Percentiles rank a stretch among this genome's conserved stretches.
Evolutionary conservation across 1,140 invertebrate genomes (phyloP).

Genomic region (Pissodes strobi): DNA sequence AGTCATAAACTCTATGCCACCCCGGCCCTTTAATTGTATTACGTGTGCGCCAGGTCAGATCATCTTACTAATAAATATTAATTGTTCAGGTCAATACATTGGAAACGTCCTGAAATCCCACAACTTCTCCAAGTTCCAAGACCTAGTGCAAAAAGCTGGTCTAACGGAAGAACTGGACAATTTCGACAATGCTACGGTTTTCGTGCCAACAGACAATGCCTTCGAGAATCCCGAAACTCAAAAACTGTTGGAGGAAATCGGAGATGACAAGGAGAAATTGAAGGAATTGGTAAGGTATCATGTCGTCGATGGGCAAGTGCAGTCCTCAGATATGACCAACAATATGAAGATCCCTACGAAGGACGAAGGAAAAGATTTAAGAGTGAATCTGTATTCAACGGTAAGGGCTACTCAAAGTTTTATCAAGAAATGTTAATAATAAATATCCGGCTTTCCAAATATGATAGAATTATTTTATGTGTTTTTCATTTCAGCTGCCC

Average conservation of each 20-base stretch:
- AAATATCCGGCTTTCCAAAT: background rate
- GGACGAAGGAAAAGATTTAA: conserved; percentile 55
- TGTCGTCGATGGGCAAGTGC: conserved; percentile 58
- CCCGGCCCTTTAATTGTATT: no score
- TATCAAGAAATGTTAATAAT: background rate
- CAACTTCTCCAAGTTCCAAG: conserved; percentile 59
- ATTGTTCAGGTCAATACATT: conserved; percentile 58
- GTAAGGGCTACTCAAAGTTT: conserved; percentile 44
- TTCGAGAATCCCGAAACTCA: conserved; percentile 57
- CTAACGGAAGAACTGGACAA: conserved; percentile 62
- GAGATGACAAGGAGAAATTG: conserved; percentile 57
- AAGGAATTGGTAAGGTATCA: conserved; percentile 64
- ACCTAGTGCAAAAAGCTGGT: conserved; percentile 60
- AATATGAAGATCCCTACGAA: conserved; percentile 57
- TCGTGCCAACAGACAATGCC: conserved; percentile 68
- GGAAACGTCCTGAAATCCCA: conserved; percentile 56
- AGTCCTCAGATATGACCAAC: conserved; percentile 61
- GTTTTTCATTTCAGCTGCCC: conserved; percentile 53
- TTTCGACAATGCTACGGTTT: conserved; percentile 64
- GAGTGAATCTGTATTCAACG: conserved; percentile 64
- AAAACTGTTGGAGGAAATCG: conserved; percentile 53
- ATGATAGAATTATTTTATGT: background rate
- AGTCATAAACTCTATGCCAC: no score
- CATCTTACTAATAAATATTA: no score
- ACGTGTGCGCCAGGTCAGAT: no score